Percentiles rank a stretch among this genome's conserved stretches.
Conservation (phyloP, 2,888 invertebrate genomes). For the Frankliniella fusca region DNA sequence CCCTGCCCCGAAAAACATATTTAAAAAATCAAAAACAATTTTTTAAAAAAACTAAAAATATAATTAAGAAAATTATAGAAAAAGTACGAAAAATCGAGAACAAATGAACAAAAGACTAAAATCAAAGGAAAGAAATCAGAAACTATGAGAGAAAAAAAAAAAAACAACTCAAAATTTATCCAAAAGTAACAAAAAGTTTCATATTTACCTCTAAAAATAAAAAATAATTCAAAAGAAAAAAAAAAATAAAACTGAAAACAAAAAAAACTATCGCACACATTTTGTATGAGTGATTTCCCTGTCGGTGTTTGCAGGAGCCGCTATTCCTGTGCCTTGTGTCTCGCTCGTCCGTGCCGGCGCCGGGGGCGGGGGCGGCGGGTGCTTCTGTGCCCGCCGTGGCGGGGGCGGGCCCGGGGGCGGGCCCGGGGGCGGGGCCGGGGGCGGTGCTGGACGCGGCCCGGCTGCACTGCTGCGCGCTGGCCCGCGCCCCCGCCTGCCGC, state of each 20-base stretch:
- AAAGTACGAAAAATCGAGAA: no score
- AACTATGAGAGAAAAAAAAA: no score
- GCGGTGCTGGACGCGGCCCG: background rate
- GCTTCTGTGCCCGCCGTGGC: background rate
- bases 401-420: background rate
- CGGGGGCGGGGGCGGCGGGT: background rate
- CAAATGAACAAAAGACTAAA: no score
- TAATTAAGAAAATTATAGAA: no score
- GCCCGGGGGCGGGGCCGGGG: background rate
- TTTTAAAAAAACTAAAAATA: no score
- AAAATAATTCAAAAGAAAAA: background rate
- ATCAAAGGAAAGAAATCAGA: no score
- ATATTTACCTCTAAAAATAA: background rate
- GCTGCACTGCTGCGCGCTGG: slow-evolving; percentile 11
- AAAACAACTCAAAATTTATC: background rate
- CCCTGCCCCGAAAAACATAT: no score
- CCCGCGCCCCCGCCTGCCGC: background rate
- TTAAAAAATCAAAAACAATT: no score
- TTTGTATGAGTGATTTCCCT: background rate
- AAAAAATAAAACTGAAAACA: no score
- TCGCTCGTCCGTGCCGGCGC: background rate
- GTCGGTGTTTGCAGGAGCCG: background rate
- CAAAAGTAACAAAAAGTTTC: background rate
- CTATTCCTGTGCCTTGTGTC: background rate
- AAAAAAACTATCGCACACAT: background rate